A percentile compares a stretch with the other conserved stretches of the same genome.
Evolutionary conservation across 2,797 vertebrate genomes (phyloP).

Genomic region (Sphenopsis melanotis): DNA sequence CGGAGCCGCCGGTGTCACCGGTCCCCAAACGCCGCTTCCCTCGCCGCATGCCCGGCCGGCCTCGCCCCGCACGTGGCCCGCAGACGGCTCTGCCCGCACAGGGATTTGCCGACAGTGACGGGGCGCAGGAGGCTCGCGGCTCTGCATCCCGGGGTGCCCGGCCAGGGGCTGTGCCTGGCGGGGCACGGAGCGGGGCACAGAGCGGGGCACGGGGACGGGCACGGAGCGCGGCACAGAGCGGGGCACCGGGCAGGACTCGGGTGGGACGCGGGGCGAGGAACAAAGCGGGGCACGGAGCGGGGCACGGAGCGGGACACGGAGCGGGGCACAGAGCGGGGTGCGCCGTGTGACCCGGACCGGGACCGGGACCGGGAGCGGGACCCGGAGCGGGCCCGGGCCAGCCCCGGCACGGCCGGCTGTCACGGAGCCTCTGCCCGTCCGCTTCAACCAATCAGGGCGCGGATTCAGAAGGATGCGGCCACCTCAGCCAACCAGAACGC

Average conservation of each 20-base stretch:
- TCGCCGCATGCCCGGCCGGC: neutral
- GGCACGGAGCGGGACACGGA: rapidly evolving
- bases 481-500: neutral
- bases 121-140: neutral
- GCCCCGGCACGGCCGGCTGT: neutral
- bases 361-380: too few relatives aligned
- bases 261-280: too few relatives aligned
- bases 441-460: neutral
- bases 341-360: neutral
- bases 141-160: neutral
- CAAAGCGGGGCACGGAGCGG: neutral
- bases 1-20: too few relatives aligned
- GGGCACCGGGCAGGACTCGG: too few relatives aligned
- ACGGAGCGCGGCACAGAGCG: too few relatives aligned
- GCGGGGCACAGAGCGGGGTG: neutral
- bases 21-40: too few relatives aligned
- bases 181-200: too few relatives aligned
- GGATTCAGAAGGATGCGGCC: too few relatives aligned
- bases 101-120: neutral
- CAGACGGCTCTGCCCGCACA: neutral
- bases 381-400: neutral
- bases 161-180: neutral
- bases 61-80: neutral
- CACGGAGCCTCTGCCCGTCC: neutral
- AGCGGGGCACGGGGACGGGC: too few relatives aligned